phyloP scores from a whole-genome alignment of 2,113 vertebrate species.

The Nerophis lumbriciformis region DNA sequence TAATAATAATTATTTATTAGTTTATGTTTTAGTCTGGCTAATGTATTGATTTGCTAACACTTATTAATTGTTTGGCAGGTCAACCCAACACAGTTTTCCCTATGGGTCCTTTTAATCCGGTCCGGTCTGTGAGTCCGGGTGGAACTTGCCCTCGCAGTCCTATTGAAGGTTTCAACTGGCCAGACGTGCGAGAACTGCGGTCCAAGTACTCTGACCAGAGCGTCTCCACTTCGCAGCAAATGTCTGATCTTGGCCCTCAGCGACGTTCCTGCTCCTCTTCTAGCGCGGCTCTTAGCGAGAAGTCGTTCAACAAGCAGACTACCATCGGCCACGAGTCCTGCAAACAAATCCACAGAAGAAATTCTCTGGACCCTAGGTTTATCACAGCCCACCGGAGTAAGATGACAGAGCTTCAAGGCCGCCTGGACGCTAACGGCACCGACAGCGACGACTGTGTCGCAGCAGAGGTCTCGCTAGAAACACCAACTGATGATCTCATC shows the following conservation, averaged over 20 bases:
- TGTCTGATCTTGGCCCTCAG: constrained; percentile 35
- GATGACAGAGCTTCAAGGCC: constrained; percentile 38
- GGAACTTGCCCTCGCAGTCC: constrained; percentile 50
- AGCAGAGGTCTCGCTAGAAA: constrained; percentile 59
- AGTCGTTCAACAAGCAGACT: neutral
- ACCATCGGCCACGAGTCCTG: neutral
- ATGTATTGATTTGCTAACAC: too few relatives aligned
- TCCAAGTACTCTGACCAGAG: constrained; percentile 68
- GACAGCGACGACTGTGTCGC: constrained; percentile 54
- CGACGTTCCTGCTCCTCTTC: constrained; percentile 56
- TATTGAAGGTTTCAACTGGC: constrained; percentile 79
- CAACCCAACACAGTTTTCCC: constrained; percentile 48
- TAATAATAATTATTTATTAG: too few relatives aligned
- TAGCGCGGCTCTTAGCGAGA: neutral
- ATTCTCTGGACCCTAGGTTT: constrained; percentile 55
- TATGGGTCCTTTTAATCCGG: constrained; percentile 16
- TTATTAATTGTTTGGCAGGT: constrained; percentile 53
- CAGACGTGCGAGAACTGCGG: constrained; percentile 79
- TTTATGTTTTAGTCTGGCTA: too few relatives aligned
- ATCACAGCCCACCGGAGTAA: constrained; percentile 14
- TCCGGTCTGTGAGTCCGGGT: constrained; percentile 8
- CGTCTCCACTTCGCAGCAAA: constrained; percentile 63
- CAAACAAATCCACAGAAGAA: constrained; percentile 40
- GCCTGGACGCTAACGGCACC: neutral
- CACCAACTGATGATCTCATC: constrained; percentile 37